phyloP scores from a whole-genome alignment of 2,797 vertebrate species.

The Hydrocynus forskahlii region DNA sequence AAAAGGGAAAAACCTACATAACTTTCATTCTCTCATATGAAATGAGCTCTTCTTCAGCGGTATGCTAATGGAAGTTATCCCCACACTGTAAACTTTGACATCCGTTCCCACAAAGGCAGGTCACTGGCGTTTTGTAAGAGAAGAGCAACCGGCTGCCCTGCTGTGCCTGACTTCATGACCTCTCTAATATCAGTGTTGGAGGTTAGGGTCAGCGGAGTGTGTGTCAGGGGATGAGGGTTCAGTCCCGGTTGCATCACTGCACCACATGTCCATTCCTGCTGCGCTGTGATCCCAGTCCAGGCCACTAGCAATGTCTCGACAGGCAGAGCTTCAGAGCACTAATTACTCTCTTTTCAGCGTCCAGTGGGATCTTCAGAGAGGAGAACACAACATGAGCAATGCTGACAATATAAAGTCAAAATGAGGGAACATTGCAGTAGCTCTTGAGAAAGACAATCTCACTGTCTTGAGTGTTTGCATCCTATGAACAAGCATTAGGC shows the following conservation, averaged over 20 bases:
- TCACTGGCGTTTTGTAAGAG: slow-evolving; percentile 33
- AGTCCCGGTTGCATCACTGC: slow-evolving; percentile 1
- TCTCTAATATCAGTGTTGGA: slow-evolving; percentile 37
- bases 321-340: background rate
- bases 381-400: background rate
- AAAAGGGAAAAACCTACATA: no score
- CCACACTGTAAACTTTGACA: background rate
- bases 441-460: background rate
- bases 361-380: background rate
- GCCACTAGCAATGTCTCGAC: background rate
- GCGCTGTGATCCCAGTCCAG: background rate
- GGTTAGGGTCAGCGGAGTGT: slow-evolving; percentile 21
- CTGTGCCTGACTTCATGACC: slow-evolving; percentile 36
- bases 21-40: background rate
- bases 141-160: slow-evolving; percentile 37
- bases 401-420: background rate
- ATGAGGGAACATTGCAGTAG: background rate
- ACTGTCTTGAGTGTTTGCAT: background rate
- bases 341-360: background rate
- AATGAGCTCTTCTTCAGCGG: slow-evolving; percentile 14
- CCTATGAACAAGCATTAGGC: slow-evolving; percentile 10
- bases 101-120: slow-evolving; percentile 40
- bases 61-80: slow-evolving; percentile 3
- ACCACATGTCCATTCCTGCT: background rate
- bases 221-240: slow-evolving; percentile 18